These are phyloP conservation scores for Stichodactyla mertensii DNA, from an alignment of 64 coral and sea anemone genomes.

Conservation along the genomic window DNA sequence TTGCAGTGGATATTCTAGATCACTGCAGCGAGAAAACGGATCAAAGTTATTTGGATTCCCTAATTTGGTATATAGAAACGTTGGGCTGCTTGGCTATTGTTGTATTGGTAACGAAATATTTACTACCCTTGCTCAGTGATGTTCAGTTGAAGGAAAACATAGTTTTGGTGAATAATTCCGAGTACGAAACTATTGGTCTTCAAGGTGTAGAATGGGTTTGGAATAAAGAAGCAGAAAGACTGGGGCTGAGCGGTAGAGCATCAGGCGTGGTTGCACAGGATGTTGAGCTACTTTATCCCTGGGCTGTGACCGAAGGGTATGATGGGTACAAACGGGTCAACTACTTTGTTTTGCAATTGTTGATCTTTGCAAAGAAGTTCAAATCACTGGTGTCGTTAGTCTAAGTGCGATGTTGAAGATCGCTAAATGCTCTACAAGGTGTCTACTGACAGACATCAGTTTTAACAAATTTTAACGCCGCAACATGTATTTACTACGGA, in stretches of 20 bases:
- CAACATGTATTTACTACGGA: too few species aligned
- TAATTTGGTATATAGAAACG: too few species aligned
- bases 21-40: too few species aligned
- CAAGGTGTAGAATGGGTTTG: conserved; percentile 46
- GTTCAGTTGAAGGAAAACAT: conserved; percentile 37
- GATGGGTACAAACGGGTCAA: conserved; percentile 36
- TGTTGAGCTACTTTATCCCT: conserved; percentile 43
- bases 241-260: too few species aligned
- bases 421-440: background rate
- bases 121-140: conserved; percentile 8
- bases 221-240: conserved; percentile 52
- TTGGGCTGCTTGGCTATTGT: too few species aligned
- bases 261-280: conserved; percentile 58
- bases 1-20: too few species aligned
- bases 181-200: conserved; percentile 44
- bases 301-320: conserved; percentile 6
- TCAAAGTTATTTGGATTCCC: too few species aligned
- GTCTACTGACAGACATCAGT: too few species aligned
- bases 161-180: conserved; percentile 1
- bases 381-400: background rate
- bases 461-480: background rate
- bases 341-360: background rate
- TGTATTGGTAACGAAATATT: too few species aligned
- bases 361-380: background rate
- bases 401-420: too few species aligned